phyloP scores from a whole-genome alignment of 2,888 invertebrate genomes.

The Coenonympha arcania region DNA sequence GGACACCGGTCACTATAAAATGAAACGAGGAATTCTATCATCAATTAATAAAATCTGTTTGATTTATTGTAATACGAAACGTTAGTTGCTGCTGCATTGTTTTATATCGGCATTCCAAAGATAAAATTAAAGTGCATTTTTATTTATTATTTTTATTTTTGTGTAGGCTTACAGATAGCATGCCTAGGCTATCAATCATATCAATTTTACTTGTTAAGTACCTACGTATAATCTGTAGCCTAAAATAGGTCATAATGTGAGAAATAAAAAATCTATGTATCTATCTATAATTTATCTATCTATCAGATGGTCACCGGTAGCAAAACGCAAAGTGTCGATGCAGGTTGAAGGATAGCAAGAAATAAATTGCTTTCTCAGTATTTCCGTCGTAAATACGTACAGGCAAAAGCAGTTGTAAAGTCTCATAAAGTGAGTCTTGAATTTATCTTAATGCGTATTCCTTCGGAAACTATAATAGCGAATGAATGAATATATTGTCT shows the following conservation, averaged over 20 bases:
- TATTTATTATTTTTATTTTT: too few relatives aligned
- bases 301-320: too few relatives aligned
- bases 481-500: slow-evolving; percentile 17
- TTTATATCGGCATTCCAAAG: background rate
- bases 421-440: background rate
- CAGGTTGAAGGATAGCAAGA: background rate
- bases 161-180: background rate
- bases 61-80: background rate
- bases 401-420: background rate
- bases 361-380: background rate
- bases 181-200: background rate
- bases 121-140: background rate
- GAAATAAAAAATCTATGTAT: too few relatives aligned
- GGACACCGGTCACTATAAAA: slow-evolving; percentile 14
- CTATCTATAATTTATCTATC: too few relatives aligned
- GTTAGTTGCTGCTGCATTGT: background rate
- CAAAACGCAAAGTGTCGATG: background rate
- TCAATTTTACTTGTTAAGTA: too few relatives aligned
- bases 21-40: slow-evolving; percentile 13
- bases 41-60: slow-evolving; percentile 12
- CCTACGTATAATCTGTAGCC: too few relatives aligned
- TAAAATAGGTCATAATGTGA: too few relatives aligned
- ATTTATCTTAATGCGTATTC: slow-evolving; percentile 1
- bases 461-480: background rate
- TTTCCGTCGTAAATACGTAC: background rate